Evolutionary conservation across 2,797 vertebrate species (phyloP).

Genomic region (Cottoperca gobio): DNA sequence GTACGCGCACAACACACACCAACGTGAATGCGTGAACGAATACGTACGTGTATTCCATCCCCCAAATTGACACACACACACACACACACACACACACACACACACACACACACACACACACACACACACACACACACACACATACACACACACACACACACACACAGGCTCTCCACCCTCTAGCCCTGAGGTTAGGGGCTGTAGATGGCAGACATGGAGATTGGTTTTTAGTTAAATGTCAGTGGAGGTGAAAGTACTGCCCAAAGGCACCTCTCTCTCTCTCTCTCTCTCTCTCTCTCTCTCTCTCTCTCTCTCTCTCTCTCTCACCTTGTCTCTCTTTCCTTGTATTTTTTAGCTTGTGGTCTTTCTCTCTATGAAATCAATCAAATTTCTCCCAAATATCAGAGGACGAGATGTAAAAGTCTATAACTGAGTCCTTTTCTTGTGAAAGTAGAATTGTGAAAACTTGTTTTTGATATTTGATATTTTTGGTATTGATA

Average conservation of each 20-base stretch:
- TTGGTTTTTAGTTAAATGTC: slow-evolving; percentile 91
- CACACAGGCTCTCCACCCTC: slow-evolving; percentile 55
- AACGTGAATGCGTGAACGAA: slow-evolving; percentile 4
- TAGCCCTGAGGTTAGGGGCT: slow-evolving; percentile 78
- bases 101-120: slow-evolving; percentile 50
- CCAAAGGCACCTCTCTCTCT: slow-evolving; percentile 70
- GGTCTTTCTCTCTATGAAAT: not conserved
- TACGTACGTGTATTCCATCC: slow-evolving; percentile 26
- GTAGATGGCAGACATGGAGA: slow-evolving; percentile 84
- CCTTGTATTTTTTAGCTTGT: slow-evolving; percentile 1
- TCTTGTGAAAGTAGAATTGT: not conserved
- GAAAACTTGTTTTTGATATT: not conserved
- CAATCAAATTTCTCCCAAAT: not conserved
- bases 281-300: slow-evolving; percentile 53
- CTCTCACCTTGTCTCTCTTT: slow-evolving; percentile 51
- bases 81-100: slow-evolving; percentile 30
- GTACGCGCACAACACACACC: slow-evolving; percentile 14
- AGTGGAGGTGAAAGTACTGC: slow-evolving; percentile 86
- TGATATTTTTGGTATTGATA: too few species aligned
- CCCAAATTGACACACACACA: slow-evolving; percentile 35
- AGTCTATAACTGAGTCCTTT: not conserved
- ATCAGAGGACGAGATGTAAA: not conserved
- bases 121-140: slow-evolving; percentile 47
- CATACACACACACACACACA: slow-evolving; percentile 45
- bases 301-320: slow-evolving; percentile 48